Evolutionary conservation across 2,888 invertebrate genomes (phyloP), one percentile per base, ranked within the genome.

Genomic region (Chirona hameri): DNA sequence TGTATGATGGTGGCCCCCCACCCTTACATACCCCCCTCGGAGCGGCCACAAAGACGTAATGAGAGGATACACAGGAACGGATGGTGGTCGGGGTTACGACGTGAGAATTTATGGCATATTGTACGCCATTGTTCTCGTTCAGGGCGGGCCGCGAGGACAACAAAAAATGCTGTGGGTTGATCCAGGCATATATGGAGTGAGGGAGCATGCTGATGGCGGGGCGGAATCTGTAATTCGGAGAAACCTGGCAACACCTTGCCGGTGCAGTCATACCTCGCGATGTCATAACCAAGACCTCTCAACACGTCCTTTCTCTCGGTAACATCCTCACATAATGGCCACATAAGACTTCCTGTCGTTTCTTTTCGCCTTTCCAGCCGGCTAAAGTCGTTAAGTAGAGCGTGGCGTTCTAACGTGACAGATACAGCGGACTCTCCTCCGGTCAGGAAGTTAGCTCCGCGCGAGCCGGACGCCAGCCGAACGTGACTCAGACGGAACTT

Each of bases 41-140:
- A 31, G 72, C 27, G 29, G 3, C 72, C 72, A 72, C 72, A 72
- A 31, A 72, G 72, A 72, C 72, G 31, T 72, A 72, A 72, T 72
- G 72, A 72, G 72, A 72, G 72, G 72, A 72, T 72, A 72, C 31
- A 27, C 72, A 2, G 18, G 18, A 72, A 72, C 18, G 4, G 72
- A 72, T 31, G 31, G 72, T 18, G 72, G 72, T 72, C 72, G 31
- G 31, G 72, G 72, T 15, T 72, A 72, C 72, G 72, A 72, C 27
- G 72, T 72, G 72, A 72, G 72, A 72, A 72, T 72, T 72, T 72
- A 72, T 31, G 18, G 31, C 31, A 72, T 31, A 72, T 72, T 72
- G 72, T 72, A 72, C 14, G 5, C 72, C 27, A 31, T 31, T 72
- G 72, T 72, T 72, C 29, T 31, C 31, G 29, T 31, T 18, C 72